Evolutionary conservation across 2,113 vertebrate species (phyloP).

Genomic region (Pseudois nayaur): DNA sequence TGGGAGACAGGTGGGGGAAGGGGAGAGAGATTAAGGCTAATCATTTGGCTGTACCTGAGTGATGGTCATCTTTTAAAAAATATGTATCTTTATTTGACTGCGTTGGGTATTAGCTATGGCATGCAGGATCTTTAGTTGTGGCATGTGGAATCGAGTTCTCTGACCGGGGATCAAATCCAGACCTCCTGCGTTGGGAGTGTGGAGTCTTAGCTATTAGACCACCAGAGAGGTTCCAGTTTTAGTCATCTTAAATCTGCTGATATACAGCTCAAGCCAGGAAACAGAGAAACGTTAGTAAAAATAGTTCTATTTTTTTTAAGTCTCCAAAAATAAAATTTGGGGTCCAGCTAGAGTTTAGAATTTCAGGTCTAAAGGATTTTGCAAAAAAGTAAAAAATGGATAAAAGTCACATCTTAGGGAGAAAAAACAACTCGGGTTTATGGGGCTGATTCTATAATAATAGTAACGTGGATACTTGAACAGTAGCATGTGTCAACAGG

Average conservation of each 20-base stretch:
- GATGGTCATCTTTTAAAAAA: background rate
- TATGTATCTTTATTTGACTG: background rate
- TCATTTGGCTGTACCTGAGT: background rate
- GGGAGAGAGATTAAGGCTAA: background rate
- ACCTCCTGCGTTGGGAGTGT: background rate
- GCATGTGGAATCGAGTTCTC: background rate
- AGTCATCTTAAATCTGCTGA: background rate
- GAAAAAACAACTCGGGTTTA: background rate
- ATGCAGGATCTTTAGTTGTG: background rate
- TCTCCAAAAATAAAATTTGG: conserved; percentile 39
- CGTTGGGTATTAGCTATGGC: background rate
- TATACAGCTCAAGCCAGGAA: background rate
- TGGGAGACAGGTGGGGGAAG: background rate
- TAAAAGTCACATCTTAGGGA: background rate
- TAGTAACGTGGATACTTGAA: background rate
- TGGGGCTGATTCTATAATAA: background rate
- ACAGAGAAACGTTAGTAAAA: background rate
- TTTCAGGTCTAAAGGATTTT: conserved; percentile 30
- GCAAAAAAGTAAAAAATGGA: background rate
- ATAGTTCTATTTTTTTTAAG: background rate
- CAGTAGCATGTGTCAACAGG: background rate
- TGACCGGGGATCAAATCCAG: rapidly evolving
- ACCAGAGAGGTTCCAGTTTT: background rate
- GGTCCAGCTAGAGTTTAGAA: conserved; percentile 21
- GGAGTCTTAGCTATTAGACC: background rate